Evolutionary conservation across 92 coral and sea anemone genomes (phyloP).

Genomic region (Montipora capitata): DNA sequence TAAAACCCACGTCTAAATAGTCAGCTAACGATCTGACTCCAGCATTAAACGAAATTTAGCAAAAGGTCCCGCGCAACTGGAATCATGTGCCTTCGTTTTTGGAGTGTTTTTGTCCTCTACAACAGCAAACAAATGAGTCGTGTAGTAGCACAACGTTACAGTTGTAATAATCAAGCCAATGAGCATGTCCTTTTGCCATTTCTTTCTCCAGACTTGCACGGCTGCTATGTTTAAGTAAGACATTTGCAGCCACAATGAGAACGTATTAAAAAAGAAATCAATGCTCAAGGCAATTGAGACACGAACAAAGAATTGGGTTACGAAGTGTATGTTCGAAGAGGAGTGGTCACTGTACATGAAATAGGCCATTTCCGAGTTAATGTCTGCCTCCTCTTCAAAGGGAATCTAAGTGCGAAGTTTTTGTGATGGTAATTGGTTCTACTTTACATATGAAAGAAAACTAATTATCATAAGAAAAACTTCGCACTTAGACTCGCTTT

Average conservation of each 20-base stretch:
- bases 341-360: conserved; percentile 58
- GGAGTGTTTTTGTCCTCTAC: conserved; percentile 6
- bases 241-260: conserved; percentile 65
- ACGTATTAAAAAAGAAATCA: conserved; percentile 61
- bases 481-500: too few relatives aligned
- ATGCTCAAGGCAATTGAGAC: conserved; percentile 67
- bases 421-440: too few relatives aligned
- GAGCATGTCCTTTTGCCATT: conserved; percentile 64
- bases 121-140: conserved; percentile 47
- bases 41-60: not conserved
- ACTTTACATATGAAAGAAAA: too few relatives aligned
- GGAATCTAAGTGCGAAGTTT: too few relatives aligned
- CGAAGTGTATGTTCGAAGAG: not conserved
- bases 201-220: conserved; percentile 56
- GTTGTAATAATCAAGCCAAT: conserved; percentile 22
- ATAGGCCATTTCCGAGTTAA: too few relatives aligned
- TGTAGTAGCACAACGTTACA: conserved; percentile 42
- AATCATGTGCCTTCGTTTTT: not conserved
- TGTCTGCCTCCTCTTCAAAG: too few relatives aligned
- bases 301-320: conserved; percentile 57
- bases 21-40: too few relatives aligned
- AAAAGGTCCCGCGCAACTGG: conserved; percentile 58
- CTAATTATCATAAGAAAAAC: too few relatives aligned
- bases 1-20: too few relatives aligned
- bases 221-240: conserved; percentile 50